Evolutionary conservation across 2,113 vertebrate species (phyloP).

Genomic region (Sclerurus mexicanus): DNA sequence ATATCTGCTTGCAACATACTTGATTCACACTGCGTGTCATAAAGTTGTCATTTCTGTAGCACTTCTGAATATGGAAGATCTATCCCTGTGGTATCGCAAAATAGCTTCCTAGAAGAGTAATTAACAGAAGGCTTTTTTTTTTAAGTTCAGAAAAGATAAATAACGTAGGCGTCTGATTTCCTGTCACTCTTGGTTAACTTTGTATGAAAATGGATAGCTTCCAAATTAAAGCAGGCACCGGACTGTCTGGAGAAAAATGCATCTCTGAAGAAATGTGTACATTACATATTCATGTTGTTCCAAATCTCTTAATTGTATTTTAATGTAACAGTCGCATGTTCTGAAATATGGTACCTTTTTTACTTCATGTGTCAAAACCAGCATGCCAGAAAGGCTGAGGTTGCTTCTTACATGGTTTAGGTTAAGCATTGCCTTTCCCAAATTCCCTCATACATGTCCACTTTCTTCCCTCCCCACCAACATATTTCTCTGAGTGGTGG

Average conservation of each 20-base stretch:
- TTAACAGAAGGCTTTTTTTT: constrained; percentile 48
- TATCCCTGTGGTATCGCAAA: constrained; percentile 55
- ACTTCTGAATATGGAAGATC: constrained; percentile 37
- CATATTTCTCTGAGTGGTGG: not conserved
- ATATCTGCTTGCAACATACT: constrained; percentile 12
- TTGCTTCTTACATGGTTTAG: not conserved
- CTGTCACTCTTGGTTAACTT: constrained; percentile 78
- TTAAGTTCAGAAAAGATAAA: constrained; percentile 68
- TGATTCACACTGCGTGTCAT: not conserved
- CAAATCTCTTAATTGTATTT: constrained; percentile 65
- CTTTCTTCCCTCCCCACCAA: not conserved
- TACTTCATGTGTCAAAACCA: not conserved
- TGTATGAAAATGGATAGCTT: constrained; percentile 76
- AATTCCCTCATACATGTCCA: not conserved
- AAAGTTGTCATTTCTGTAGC: constrained; percentile 34
- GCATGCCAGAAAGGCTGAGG: not conserved
- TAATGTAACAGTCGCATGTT: constrained; percentile 30
- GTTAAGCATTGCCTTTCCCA: not conserved
- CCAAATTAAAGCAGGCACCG: constrained; percentile 76
- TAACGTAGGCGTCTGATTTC: constrained; percentile 63
- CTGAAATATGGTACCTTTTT: constrained; percentile 10
- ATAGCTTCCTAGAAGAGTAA: constrained; percentile 76
- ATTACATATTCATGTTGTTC: constrained; percentile 54
- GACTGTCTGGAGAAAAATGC: constrained; percentile 65
- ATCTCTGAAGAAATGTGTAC: constrained; percentile 59